Evolutionary conservation across 2,888 invertebrate genomes (phyloP).

Genomic region (Allophyes oxyacanthae): DNA sequence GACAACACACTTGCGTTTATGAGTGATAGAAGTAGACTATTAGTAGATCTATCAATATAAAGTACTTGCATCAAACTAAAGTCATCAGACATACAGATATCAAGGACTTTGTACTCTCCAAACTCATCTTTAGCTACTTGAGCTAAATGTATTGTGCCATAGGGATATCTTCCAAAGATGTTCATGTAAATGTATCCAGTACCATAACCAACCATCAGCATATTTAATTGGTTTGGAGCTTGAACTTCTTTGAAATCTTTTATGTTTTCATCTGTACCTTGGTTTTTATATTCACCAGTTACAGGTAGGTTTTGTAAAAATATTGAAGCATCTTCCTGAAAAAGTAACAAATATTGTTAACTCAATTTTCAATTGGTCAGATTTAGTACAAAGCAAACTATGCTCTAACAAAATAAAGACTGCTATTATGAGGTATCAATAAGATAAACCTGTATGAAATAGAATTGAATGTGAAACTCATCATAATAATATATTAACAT

Average conservation of each 20-base stretch:
- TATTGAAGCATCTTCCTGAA: slow-evolving; percentile 85
- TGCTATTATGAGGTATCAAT: too few relatives aligned
- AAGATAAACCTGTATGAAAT: too few relatives aligned
- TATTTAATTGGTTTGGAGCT: slow-evolving; percentile 91
- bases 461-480: too few relatives aligned
- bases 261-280: slow-evolving; percentile 87
- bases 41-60: slow-evolving; percentile 85
- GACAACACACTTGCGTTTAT: slow-evolving; percentile 90
- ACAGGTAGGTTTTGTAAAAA: slow-evolving; percentile 89
- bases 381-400: too few relatives aligned
- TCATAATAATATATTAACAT: slow-evolving; percentile 42
- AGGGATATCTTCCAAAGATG: slow-evolving; percentile 95
- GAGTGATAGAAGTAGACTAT: slow-evolving; percentile 81
- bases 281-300: slow-evolving; percentile 87
- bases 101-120: slow-evolving; percentile 89
- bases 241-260: slow-evolving; percentile 90
- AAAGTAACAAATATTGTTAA: slow-evolving; percentile 11
- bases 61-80: slow-evolving; percentile 92
- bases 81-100: slow-evolving; percentile 92
- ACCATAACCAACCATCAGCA: slow-evolving; percentile 94
- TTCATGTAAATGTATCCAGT: slow-evolving; percentile 93
- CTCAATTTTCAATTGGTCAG: too few relatives aligned
- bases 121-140: slow-evolving; percentile 88
- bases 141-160: slow-evolving; percentile 91
- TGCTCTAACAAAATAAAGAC: too few relatives aligned